Percentiles rank a stretch among this genome's conserved stretches.
phyloP scores from a whole-genome alignment of 2,888 invertebrate species.

The Coelogynopora nodosa region DNA sequence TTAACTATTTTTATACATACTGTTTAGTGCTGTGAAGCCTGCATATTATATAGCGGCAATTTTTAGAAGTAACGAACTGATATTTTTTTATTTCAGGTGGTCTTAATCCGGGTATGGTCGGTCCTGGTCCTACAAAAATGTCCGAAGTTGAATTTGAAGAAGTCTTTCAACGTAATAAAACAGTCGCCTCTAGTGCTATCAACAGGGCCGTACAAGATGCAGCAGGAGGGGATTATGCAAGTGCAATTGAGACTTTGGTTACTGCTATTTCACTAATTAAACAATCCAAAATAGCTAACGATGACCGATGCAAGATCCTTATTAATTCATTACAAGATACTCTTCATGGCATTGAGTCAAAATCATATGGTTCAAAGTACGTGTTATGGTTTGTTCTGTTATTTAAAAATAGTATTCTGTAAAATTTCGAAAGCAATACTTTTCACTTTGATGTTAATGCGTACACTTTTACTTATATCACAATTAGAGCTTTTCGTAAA shows the following conservation, averaged over 20 bases:
- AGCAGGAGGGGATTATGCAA: constrained; percentile 89
- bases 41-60: too few species aligned
- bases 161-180: constrained; percentile 84
- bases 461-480: too few species aligned
- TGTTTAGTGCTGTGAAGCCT: too few species aligned
- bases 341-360: constrained; percentile 90
- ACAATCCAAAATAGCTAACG: constrained; percentile 89
- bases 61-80: too few species aligned
- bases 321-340: constrained; percentile 95
- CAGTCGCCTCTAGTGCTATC: constrained; percentile 94
- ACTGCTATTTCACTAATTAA: constrained; percentile 97
- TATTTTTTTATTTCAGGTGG: background rate
- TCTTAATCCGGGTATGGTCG: background rate
- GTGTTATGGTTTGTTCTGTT: too few species aligned
- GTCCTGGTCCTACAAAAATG: constrained; percentile 49
- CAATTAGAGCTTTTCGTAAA: too few species aligned
- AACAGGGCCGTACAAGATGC: constrained; percentile 94
- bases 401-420: too few species aligned
- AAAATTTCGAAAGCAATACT: too few species aligned
- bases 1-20: too few species aligned
- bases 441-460: too few species aligned
- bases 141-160: constrained; percentile 93
- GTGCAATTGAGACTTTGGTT: constrained; percentile 94
- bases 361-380: constrained; percentile 74
- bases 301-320: constrained; percentile 94